phyloP scores from a whole-genome alignment of 1,140 invertebrate genomes.

The Eurosta solidaginis region DNA sequence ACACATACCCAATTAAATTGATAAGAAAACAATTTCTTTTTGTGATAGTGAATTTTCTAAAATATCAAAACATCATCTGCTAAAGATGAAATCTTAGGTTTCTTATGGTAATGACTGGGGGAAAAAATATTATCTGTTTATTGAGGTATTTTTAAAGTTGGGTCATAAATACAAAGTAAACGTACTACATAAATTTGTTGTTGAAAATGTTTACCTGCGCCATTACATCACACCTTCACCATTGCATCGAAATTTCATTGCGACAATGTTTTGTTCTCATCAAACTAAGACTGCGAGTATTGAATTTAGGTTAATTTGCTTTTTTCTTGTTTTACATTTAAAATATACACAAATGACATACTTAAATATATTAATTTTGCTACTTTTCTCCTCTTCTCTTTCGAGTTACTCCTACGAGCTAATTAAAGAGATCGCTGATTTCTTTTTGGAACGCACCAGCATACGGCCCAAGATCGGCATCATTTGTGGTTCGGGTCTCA shows the following conservation, averaged over 20 bases:
- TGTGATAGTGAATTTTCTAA: too few relatives aligned
- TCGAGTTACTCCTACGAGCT: slow-evolving; percentile 71
- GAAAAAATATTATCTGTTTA: too few relatives aligned
- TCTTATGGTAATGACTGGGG: too few relatives aligned
- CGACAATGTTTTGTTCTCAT: background rate
- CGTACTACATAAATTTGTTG: background rate
- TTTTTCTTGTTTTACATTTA: background rate
- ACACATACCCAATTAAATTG: too few relatives aligned
- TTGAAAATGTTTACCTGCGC: background rate
- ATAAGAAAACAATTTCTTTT: too few relatives aligned
- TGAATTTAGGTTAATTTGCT: background rate
- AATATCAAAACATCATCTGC: too few relatives aligned
- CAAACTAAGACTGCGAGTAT: background rate
- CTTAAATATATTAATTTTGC: background rate
- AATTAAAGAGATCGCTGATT: slow-evolving; percentile 78
- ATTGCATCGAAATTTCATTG: background rate
- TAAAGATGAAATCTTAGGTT: too few relatives aligned
- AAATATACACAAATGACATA: background rate
- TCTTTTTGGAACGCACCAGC: too few relatives aligned
- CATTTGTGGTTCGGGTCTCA: slow-evolving; percentile 93
- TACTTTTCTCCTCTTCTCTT: slow-evolving; percentile 6
- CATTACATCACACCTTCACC: background rate
- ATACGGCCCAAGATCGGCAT: slow-evolving; percentile 88
- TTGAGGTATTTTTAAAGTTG: too few relatives aligned
- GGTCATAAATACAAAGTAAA: too few relatives aligned